Evolutionary conservation across 2,797 vertebrate species (phyloP).

Genomic region (Rhadinocentrus ornatus): DNA sequence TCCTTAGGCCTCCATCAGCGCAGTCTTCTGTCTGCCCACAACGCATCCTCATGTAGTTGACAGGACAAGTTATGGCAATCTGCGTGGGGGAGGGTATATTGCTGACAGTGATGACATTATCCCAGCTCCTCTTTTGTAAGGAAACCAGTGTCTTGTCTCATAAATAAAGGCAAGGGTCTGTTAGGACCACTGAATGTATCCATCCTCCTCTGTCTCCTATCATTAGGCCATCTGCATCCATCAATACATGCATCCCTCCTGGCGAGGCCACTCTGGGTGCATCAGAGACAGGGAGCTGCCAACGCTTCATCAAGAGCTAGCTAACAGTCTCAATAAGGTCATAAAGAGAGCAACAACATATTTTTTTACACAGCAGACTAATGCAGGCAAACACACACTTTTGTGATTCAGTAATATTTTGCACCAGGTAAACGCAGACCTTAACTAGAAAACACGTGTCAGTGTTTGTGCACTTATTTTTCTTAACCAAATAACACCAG

Average conservation of each 20-base stretch:
- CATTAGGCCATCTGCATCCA: constrained; percentile 76
- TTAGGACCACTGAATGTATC: constrained; percentile 69
- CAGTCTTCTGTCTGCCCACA: background rate
- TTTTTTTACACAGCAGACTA: constrained; percentile 26
- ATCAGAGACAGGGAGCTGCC: constrained; percentile 37
- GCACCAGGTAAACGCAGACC: constrained; percentile 11
- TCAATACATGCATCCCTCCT: constrained; percentile 62
- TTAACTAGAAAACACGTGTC: constrained; percentile 20
- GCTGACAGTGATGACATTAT: constrained; percentile 78
- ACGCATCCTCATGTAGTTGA: constrained; percentile 31
- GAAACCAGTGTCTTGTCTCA: constrained; percentile 69
- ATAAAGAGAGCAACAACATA: constrained; percentile 52
- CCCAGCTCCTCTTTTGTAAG: constrained; percentile 67
- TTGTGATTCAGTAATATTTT: constrained; percentile 30
- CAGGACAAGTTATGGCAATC: constrained; percentile 55
- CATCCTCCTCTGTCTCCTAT: constrained; percentile 70
- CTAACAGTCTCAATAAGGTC: constrained; percentile 63
- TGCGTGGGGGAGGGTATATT: constrained; percentile 35
- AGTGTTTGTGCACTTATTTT: constrained; percentile 45
- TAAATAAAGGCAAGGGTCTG: constrained; percentile 73
- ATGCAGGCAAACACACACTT: constrained; percentile 38
- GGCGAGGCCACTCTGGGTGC: constrained; percentile 55
- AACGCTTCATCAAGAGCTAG: constrained; percentile 41
- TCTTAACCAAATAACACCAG: constrained; percentile 52
- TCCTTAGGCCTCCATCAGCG: constrained; percentile 8